phyloP scores from a whole-genome alignment of 2,797 vertebrate genomes.

The Lacerta agilis region DNA sequence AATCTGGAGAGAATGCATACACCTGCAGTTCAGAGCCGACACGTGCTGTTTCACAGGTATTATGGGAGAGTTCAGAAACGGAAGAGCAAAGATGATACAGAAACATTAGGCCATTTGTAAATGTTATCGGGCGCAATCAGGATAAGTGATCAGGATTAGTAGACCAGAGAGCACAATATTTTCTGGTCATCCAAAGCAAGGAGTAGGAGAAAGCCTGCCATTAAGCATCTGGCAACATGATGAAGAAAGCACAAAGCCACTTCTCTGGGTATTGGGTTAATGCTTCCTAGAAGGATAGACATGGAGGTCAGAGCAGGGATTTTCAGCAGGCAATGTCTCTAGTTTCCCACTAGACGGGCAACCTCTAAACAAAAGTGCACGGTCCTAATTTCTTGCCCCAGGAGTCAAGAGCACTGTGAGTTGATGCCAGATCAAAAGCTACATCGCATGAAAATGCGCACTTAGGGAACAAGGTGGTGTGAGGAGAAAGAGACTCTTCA shows the following conservation, averaged over 20 bases:
- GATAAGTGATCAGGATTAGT: neutral
- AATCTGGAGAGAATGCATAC: neutral
- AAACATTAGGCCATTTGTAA: neutral
- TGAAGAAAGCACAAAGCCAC: slow-evolving; percentile 31
- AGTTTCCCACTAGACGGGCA: neutral
- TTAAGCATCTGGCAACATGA: neutral
- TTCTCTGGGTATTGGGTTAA: slow-evolving; percentile 19
- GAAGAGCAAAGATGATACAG: neutral
- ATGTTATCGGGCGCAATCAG: too few relatives aligned
- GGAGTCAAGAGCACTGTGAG: neutral
- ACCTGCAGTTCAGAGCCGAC: neutral
- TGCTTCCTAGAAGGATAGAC: slow-evolving; percentile 14
- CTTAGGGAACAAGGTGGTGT: neutral
- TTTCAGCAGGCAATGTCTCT: neutral
- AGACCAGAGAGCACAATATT: neutral
- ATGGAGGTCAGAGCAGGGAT: neutral
- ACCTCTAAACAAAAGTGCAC: neutral
- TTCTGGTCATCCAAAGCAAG: slow-evolving; percentile 2
- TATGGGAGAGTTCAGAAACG: neutral
- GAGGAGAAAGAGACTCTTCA: neutral
- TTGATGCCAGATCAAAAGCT: neutral
- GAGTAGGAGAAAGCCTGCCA: accelerated
- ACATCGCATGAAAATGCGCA: neutral
- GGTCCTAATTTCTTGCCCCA: neutral
- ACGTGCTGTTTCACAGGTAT: neutral